Percentiles rank a stretch among this genome's conserved stretches.
phyloP scores from a whole-genome alignment of 2,113 vertebrate genomes.

The Sclerurus mexicanus region DNA sequence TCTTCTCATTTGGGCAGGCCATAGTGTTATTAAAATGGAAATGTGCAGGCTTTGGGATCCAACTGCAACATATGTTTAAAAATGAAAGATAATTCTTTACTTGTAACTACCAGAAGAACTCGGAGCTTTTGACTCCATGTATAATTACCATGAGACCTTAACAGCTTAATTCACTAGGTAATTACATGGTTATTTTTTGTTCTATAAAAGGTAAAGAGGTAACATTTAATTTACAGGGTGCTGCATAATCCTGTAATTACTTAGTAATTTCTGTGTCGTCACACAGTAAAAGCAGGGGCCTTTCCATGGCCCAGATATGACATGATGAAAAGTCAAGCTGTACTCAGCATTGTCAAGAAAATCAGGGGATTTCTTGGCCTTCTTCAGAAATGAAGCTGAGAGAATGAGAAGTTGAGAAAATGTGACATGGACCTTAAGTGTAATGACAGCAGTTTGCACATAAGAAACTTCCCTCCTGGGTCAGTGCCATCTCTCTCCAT shows the following conservation, averaged over 20 bases:
- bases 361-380: not conserved
- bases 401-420: not conserved
- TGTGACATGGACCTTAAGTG: not conserved
- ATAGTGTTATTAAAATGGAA: constrained; percentile 70
- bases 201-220: constrained; percentile 76
- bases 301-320: constrained; percentile 51
- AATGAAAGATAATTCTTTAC: constrained; percentile 71
- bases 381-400: not conserved
- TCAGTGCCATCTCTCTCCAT: not conserved
- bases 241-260: constrained; percentile 78
- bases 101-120: constrained; percentile 71
- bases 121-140: constrained; percentile 68
- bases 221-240: constrained; percentile 76
- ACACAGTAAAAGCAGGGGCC: constrained; percentile 41
- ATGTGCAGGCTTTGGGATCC: constrained; percentile 37
- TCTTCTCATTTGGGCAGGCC: constrained; percentile 63
- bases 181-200: constrained; percentile 75
- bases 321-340: constrained; percentile 41
- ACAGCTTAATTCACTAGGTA: constrained; percentile 75
- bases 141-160: constrained; percentile 74
- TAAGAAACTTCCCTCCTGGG: not conserved
- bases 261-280: constrained; percentile 60
- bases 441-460: not conserved
- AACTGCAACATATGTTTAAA: constrained; percentile 62
- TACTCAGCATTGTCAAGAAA: not conserved